Conservation (phyloP, 1,140 invertebrate genomes). For the Paramacrobiotus metropolitanus region DNA sequence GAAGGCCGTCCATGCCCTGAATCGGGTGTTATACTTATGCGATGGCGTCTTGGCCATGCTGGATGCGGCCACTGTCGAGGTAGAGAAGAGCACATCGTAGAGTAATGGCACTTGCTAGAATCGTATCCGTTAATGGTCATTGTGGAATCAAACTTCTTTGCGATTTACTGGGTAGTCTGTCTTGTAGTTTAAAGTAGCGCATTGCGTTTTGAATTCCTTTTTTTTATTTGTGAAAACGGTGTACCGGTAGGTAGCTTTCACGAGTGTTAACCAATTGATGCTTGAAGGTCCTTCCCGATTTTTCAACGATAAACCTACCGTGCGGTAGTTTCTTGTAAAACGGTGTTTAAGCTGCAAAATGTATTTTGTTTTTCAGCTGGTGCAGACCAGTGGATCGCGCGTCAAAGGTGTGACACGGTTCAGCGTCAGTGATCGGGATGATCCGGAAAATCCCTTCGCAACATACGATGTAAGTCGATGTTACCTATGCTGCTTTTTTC, state of each 20-base stretch:
- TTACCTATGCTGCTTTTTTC: neutral
- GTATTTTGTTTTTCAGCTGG: neutral
- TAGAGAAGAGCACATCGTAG: neutral
- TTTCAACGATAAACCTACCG: too few relatives aligned
- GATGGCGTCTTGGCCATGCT: neutral
- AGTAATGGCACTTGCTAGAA: neutral
- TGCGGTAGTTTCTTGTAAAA: too few relatives aligned
- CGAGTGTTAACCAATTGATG: too few relatives aligned
- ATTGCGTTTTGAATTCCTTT: too few relatives aligned
- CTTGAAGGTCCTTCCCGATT: too few relatives aligned
- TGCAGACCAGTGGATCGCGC: neutral
- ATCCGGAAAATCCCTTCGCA: constrained; percentile 1
- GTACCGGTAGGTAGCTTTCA: too few relatives aligned
- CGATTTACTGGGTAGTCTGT: neutral
- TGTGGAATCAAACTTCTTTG: neutral
- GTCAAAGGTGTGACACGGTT: neutral
- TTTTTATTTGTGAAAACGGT: too few relatives aligned
- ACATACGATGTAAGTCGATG: neutral
- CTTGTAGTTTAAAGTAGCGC: too few relatives aligned
- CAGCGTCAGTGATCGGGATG: neutral
- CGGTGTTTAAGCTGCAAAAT: too few relatives aligned
- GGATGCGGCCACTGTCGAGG: neutral
- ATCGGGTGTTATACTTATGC: constrained; percentile 1
- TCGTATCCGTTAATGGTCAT: too few relatives aligned
- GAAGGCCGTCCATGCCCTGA: neutral